Evolutionary conservation across 1,140 invertebrate genomes (phyloP).

Genomic region (Drosophila guanche): DNA sequence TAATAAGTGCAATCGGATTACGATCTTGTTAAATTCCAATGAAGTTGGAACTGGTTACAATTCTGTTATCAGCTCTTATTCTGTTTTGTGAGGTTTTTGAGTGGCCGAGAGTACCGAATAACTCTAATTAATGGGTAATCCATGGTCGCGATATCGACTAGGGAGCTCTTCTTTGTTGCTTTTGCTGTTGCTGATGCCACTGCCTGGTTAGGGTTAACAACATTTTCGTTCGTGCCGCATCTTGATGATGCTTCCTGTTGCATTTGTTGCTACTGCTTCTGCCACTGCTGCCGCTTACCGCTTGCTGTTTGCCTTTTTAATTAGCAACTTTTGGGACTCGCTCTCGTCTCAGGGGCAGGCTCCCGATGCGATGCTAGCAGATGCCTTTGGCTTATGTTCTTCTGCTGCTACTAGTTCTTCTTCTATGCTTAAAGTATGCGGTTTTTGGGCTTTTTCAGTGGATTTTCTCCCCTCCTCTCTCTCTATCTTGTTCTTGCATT

Average conservation of each 20-base stretch:
- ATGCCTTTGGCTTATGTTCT: conserved; percentile 6
- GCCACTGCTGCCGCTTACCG: conserved; percentile 18
- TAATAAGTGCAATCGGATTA: too few relatives aligned
- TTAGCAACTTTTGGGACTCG: conserved; percentile 79
- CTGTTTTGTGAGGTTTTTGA: too few relatives aligned
- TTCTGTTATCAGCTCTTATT: too few relatives aligned
- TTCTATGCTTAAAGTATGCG: conserved; percentile 73
- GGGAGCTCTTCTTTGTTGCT: conserved; percentile 18
- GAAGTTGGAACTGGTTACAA: too few relatives aligned
- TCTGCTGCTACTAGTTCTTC: conserved; percentile 4
- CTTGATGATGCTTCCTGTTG: conserved; percentile 75
- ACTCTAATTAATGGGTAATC: too few relatives aligned
- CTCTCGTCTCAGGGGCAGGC: conserved; percentile 37
- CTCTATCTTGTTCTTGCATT: conserved; percentile 73
- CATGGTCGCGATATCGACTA: too few relatives aligned
- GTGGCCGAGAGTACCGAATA: too few relatives aligned
- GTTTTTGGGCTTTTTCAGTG: conserved; percentile 53
- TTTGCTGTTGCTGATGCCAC: conserved; percentile 28
- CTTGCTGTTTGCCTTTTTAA: conserved; percentile 77
- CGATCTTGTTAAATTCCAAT: too few relatives aligned
- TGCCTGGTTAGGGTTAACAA: conserved; percentile 73
- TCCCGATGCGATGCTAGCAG: conserved; percentile 52
- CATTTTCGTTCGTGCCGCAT: conserved; percentile 79
- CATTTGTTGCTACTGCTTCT: conserved; percentile 41
- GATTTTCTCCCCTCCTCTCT: conserved; percentile 17